phyloP scores from a whole-genome alignment of 2,113 vertebrate genomes.

The Cepphus grylle region DNA sequence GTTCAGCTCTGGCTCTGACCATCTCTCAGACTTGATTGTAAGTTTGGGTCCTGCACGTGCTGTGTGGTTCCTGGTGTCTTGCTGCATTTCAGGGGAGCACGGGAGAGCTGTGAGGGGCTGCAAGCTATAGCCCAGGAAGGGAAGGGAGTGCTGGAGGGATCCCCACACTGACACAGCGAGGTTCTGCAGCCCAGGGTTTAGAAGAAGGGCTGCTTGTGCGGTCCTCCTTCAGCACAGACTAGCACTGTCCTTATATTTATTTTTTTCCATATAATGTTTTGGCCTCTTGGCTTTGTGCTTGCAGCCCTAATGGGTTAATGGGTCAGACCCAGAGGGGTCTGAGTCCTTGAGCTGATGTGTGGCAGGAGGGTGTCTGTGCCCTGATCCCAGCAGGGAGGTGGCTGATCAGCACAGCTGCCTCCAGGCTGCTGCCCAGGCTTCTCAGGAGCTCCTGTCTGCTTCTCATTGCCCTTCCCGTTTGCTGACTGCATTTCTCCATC shows the following conservation, averaged over 20 bases:
- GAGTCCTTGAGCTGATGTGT: not conserved
- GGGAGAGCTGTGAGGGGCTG: not conserved
- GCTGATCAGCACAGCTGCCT: not conserved
- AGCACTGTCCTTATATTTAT: accelerated
- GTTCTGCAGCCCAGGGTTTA: not conserved
- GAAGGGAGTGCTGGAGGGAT: not conserved
- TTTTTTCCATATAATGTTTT: not conserved
- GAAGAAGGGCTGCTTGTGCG: not conserved
- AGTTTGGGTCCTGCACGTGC: not conserved
- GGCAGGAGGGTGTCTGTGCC: not conserved
- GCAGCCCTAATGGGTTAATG: not conserved
- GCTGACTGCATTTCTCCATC: not conserved
- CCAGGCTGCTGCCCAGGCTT: not conserved
- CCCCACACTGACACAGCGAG: not conserved
- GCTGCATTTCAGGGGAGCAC: accelerated
- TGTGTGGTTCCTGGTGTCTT: not conserved
- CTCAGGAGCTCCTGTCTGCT: not conserved
- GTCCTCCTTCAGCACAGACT: not conserved
- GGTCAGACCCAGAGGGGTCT: not conserved
- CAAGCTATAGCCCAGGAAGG: not conserved
- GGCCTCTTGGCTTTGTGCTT: not conserved
- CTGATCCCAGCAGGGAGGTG: not conserved
- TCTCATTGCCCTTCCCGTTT: not conserved
- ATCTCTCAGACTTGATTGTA: constrained; percentile 92
- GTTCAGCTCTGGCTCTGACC: constrained; percentile 97